phyloP scores from a whole-genome alignment of 2,888 invertebrate genomes.

The Ceriagrion tenellum region DNA sequence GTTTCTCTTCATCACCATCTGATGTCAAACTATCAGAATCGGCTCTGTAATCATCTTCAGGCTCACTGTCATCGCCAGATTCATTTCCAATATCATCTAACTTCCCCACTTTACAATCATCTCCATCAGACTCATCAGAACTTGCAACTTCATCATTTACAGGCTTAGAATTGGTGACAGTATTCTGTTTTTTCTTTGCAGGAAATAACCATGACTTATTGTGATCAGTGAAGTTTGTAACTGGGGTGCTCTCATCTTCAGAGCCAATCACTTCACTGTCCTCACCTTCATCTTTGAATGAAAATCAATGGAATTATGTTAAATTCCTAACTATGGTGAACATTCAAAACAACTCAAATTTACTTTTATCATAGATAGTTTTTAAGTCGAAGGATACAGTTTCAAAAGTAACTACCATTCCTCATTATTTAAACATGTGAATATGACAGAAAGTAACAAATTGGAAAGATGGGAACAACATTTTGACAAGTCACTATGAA shows the following conservation, averaged over 20 bases:
- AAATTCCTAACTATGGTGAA: constrained; percentile 67
- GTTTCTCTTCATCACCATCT: constrained; percentile 74
- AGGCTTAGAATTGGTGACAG: constrained; percentile 63
- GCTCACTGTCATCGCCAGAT: constrained; percentile 75
- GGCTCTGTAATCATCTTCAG: constrained; percentile 75
- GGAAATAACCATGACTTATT: constrained; percentile 86
- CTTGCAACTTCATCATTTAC: constrained; percentile 71
- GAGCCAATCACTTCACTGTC: constrained; percentile 69
- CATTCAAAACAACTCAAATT: no score
- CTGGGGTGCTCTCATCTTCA: constrained; percentile 71
- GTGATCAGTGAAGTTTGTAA: constrained; percentile 84
- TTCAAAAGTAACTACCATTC: no score
- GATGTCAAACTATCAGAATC: constrained; percentile 75
- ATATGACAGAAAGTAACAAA: no score
- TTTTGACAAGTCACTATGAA: no score
- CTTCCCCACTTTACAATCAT: constrained; percentile 72
- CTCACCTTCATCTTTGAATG: constrained; percentile 70
- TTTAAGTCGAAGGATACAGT: no score
- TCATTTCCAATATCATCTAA: constrained; percentile 78
- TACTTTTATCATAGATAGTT: no score
- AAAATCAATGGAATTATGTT: neutral
- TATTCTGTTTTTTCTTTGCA: constrained; percentile 77
- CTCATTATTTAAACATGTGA: no score
- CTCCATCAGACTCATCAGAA: constrained; percentile 69
- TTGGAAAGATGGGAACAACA: no score